Conservation (phyloP, 2,888 invertebrate genomes). For the Xylophagus ater region DNA sequence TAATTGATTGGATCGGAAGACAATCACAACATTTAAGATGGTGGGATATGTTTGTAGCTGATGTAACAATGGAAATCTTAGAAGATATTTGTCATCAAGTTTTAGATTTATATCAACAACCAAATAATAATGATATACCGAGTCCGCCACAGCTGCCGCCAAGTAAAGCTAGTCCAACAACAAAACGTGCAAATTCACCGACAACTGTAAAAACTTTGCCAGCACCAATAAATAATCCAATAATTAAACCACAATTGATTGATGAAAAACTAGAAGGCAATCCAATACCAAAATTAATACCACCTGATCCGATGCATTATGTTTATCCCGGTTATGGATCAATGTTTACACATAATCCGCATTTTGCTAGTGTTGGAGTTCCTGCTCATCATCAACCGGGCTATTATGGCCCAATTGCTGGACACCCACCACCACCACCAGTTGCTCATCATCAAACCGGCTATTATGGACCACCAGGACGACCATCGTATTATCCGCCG, state of each 20-base stretch:
- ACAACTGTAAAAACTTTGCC: not conserved
- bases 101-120: conserved; percentile 79
- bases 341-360: conserved; percentile 36
- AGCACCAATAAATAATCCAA: not conserved
- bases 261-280: conserved; percentile 16
- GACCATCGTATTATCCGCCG: conserved; percentile 9
- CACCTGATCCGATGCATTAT: conserved; percentile 19
- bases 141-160: conserved; percentile 53
- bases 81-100: conserved; percentile 97
- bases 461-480: conserved; percentile 9
- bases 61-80: conserved; percentile 83
- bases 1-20: conserved; percentile 82
- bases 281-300: conserved; percentile 20
- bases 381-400: conserved; percentile 5
- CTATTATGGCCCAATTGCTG: conserved; percentile 2
- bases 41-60: conserved; percentile 98
- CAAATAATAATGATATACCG: conserved; percentile 51
- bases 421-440: conserved; percentile 11
- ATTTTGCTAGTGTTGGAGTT: too few relatives aligned
- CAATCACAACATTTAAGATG: conserved; percentile 67
- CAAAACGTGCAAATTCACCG: conserved; percentile 17
- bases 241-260: not conserved
- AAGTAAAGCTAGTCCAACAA: conserved; percentile 25
- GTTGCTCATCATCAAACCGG: conserved; percentile 12
- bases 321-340: conserved; percentile 41